Evolutionary conservation across 2,888 invertebrate species (phyloP).

Genomic region (Drosophila maculinotata): DNA sequence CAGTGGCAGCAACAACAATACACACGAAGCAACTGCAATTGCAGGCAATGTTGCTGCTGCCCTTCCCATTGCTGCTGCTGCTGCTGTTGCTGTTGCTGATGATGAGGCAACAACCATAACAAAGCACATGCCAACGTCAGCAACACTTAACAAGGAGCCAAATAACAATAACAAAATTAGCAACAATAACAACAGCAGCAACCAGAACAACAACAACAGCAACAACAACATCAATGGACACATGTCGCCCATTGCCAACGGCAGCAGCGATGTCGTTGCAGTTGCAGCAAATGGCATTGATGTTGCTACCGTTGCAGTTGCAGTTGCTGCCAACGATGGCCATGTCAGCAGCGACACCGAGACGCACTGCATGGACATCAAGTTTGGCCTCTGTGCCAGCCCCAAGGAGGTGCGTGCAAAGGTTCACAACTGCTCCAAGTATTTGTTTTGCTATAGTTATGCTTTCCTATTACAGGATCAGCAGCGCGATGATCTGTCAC

Average conservation of each 20-base stretch:
- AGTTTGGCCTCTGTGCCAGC: slow-evolving; percentile 81
- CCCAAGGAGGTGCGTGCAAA: slow-evolving; percentile 83
- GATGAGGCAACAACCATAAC: slow-evolving; percentile 59
- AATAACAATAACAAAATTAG: slow-evolving; percentile 79
- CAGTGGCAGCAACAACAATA: slow-evolving; percentile 46
- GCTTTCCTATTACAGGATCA: slow-evolving; percentile 70
- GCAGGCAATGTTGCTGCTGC: slow-evolving; percentile 59
- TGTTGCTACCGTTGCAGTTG: slow-evolving; percentile 36
- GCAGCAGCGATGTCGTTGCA: slow-evolving; percentile 25
- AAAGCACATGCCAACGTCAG: slow-evolving; percentile 68
- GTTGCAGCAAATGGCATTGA: slow-evolving; percentile 50
- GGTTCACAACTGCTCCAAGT: slow-evolving; percentile 1
- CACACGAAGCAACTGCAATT: slow-evolving; percentile 47
- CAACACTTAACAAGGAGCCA: slow-evolving; percentile 77
- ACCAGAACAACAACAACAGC: slow-evolving; percentile 47
- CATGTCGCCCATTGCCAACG: slow-evolving; percentile 50
- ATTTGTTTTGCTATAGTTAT: background rate
- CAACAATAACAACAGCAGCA: slow-evolving; percentile 66
- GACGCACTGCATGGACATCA: slow-evolving; percentile 81
- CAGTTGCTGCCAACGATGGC: slow-evolving; percentile 52
- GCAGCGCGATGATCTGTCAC: slow-evolving; percentile 82
- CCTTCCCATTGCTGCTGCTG: slow-evolving; percentile 2
- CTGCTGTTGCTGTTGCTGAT: slow-evolving; percentile 40
- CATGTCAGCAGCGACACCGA: slow-evolving; percentile 79
- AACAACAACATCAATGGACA: slow-evolving; percentile 57